These are phyloP conservation scores for Zele albiditarsus DNA, from an alignment of 2,888 invertebrate genomes.

Conservation along the genomic window DNA sequence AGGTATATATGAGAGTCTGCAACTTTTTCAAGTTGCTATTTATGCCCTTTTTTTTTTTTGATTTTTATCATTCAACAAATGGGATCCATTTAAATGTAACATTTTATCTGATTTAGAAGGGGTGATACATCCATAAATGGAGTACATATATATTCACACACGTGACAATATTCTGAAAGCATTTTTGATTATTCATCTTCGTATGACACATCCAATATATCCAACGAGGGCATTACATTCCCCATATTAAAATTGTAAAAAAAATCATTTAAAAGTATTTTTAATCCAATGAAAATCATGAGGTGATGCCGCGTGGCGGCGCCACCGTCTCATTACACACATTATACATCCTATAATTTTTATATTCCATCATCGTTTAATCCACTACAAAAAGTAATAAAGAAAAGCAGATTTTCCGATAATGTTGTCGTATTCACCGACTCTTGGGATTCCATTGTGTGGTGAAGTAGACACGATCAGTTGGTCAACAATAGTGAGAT, in stretches of 20 bases:
- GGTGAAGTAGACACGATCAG: conserved; percentile 44
- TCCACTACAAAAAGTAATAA: conserved; percentile 5
- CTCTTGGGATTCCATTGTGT: conserved; percentile 40
- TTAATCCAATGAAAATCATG: neutral
- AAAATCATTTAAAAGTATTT: conserved; percentile 3
- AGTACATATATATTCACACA: neutral
- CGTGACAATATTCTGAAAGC: neutral
- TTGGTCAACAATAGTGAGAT: conserved; percentile 54
- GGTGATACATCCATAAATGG: conserved; percentile 13
- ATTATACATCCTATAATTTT: conserved; percentile 20
- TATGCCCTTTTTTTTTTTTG: conserved; percentile 49
- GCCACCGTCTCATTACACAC: neutral
- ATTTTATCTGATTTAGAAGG: conserved; percentile 62
- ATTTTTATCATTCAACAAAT: conserved; percentile 66
- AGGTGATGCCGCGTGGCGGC: neutral
- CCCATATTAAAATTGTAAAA: neutral
- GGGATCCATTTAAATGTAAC: conserved; percentile 69
- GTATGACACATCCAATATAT: neutral
- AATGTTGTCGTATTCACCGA: conserved; percentile 12
- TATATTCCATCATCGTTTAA: conserved; percentile 25
- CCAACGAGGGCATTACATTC: neutral
- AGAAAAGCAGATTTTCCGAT: conserved; percentile 32
- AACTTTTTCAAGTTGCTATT: conserved; percentile 45
- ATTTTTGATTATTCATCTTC: neutral
- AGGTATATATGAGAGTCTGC: conserved; percentile 35